Conservation (phyloP, 2,888 invertebrate genomes). For the Eupelmus urozonus region DNA sequence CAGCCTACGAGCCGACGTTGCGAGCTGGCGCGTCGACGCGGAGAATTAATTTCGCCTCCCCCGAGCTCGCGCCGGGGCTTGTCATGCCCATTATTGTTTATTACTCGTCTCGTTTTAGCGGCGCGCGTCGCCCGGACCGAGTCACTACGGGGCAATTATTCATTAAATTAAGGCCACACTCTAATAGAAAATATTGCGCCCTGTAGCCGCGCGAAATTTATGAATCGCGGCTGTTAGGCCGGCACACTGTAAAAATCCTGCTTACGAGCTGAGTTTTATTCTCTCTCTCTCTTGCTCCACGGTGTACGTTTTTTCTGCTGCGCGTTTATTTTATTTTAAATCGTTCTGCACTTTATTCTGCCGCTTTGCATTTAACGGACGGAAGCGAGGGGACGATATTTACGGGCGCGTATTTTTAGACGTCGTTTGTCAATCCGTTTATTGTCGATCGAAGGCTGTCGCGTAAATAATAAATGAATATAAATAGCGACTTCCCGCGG, state of each 20-base stretch:
- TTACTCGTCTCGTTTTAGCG: slow-evolving; percentile 51
- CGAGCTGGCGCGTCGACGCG: slow-evolving; percentile 36
- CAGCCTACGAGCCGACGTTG: too few species aligned
- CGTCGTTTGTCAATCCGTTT: slow-evolving; percentile 29
- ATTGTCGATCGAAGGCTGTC: slow-evolving; percentile 13
- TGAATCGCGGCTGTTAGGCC: slow-evolving; percentile 9
- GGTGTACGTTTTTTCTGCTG: background rate
- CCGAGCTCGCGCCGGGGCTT: slow-evolving; percentile 27
- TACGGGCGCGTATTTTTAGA: background rate
- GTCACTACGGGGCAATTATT: slow-evolving; percentile 54
- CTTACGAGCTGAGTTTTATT: slow-evolving; percentile 7
- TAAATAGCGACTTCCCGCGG: background rate
- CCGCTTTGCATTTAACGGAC: background rate
- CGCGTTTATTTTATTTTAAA: slow-evolving; percentile 1
- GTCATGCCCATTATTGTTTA: slow-evolving; percentile 58
- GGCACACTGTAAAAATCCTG: too few species aligned
- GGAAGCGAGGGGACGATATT: slow-evolving; percentile 5
- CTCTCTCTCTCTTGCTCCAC: background rate
- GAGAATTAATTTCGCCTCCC: slow-evolving; percentile 55
- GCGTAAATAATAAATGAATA: slow-evolving; percentile 9
- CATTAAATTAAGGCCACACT: slow-evolving; percentile 56
- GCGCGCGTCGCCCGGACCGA: slow-evolving; percentile 4
- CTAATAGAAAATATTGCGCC: slow-evolving; percentile 49
- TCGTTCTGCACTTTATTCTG: background rate
- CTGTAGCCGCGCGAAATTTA: slow-evolving; percentile 21